Percentiles rank a stretch among this genome's conserved stretches.
These are phyloP conservation scores for Stichopus chloronotus DNA, from an alignment of 35 echinoderm and acorn worm genomes.

Conservation along the genomic window DNA sequence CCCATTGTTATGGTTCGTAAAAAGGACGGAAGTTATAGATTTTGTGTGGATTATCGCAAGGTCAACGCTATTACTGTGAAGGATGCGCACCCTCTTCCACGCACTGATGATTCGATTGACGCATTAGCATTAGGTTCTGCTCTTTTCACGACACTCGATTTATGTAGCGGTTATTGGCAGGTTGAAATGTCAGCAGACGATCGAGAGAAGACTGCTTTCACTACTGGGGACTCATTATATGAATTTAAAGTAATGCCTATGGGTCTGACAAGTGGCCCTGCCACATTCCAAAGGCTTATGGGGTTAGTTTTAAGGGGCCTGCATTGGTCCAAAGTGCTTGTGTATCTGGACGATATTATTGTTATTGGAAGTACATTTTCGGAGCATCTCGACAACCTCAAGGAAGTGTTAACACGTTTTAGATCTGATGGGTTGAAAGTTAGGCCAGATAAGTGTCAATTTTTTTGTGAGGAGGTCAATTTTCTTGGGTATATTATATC, in stretches of 20 bases:
- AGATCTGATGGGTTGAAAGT: conserved; percentile 60
- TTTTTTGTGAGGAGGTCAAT: conserved; percentile 52
- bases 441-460: conserved; percentile 65
- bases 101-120: conserved; percentile 15
- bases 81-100: conserved; percentile 29
- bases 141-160: conserved; percentile 58
- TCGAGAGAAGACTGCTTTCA: conserved; percentile 66
- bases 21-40: conserved; percentile 25
- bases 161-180: conserved; percentile 75
- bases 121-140: conserved; percentile 23
- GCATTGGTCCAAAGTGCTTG: conserved; percentile 53
- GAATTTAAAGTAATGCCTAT: conserved; percentile 78
- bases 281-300: conserved; percentile 65
- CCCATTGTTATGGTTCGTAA: conserved; percentile 44
- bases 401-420: conserved; percentile 64
- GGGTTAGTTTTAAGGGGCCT: conserved; percentile 47
- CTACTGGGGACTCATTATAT: conserved; percentile 39
- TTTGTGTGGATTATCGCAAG: conserved; percentile 46
- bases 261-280: conserved; percentile 38
- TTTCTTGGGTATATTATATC: conserved; percentile 58
- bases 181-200: conserved; percentile 43
- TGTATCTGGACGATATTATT: conserved; percentile 72
- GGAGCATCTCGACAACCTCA: conserved; percentile 39
- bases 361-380: conserved; percentile 62
- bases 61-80: neutral